Evolutionary conservation across 2,113 vertebrate species (phyloP), one percentile per base, ranked within the genome.

Genomic region (Kryptolebias marmoratus): DNA sequence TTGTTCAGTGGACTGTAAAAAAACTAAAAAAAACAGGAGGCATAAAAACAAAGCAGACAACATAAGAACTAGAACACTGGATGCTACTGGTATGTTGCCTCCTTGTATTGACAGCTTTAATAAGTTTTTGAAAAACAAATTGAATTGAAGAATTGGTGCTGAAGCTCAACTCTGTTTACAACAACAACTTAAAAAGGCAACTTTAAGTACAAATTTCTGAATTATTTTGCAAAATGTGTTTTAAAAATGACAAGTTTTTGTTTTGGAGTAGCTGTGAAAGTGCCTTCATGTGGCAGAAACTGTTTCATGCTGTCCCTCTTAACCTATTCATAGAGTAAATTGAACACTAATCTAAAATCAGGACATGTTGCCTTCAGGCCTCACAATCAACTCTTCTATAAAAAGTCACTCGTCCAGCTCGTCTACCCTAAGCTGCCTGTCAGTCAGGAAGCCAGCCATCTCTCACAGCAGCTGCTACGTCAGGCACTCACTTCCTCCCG

Each of bases 401-500:
- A 57, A 42, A 39, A 13, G 13, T 18, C 44, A 60, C 36, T 57
- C 22, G 68, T 30, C 56, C 47, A 53, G 10, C 32, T 48, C 36
- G 11, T 68, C 30, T 15, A 49, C 39, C 30, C 56, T 32, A 22
- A 56, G 50, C 52, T 45, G 55, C 39, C 64, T 55, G 73, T 79
- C 71, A 64, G 56, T 63, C 52, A 62, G 60, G 60, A 57, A 52
- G 47, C 36, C n/a, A 59, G 47, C 49, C 15, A 66, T 28, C 30
- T 60, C 57, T 64, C 58, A 36, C 53, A 68, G 22, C 59, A 64
- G 57, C 48, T 49, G 28, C 3, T 68, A 49, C 42, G 42, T 55
- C 54, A 55, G 64, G 42, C 64, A 68, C 47, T n/a, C 32, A 42
- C 57, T 30, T 67, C 68, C 72, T 18, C 12, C 32, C 52, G 72